Percentiles rank a stretch among this genome's conserved stretches.
Evolutionary conservation across 2,113 vertebrate species (phyloP).

Genomic region (Catharus bicknelli): DNA sequence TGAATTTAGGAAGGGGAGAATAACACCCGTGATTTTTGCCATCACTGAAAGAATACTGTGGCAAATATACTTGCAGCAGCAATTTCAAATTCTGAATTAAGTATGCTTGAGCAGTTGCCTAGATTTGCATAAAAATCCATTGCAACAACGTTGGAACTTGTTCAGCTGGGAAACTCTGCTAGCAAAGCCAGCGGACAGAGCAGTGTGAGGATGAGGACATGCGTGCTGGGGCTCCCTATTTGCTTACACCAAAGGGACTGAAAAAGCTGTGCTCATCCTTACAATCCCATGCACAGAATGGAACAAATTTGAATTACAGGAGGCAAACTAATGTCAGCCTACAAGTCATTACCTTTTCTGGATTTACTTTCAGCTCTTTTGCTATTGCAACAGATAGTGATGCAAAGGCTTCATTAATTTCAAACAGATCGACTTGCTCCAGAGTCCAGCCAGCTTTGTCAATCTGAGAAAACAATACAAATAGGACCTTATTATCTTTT

Average conservation of each 20-base stretch:
- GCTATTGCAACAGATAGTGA: conserved; percentile 81
- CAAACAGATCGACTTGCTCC: conserved; percentile 89
- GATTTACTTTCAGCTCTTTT: conserved; percentile 87
- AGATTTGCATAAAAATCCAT: no score
- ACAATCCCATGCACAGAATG: background rate
- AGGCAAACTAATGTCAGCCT: background rate
- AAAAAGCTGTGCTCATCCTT: background rate
- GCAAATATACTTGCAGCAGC: fast-evolving
- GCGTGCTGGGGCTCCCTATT: fast-evolving
- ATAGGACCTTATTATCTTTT: background rate
- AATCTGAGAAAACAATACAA: conserved; percentile 69
- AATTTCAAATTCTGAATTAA: background rate
- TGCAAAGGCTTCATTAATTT: conserved; percentile 97
- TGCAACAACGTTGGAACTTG: fast-evolving
- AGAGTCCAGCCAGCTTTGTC: conserved; percentile 91
- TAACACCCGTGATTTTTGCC: fast-evolving
- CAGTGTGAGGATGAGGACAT: background rate
- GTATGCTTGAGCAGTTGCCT: background rate
- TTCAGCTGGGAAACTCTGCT: background rate
- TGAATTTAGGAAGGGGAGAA: background rate
- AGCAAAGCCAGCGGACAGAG: fast-evolving
- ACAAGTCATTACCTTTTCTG: conserved; percentile 82
- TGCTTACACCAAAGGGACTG: fast-evolving
- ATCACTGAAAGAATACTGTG: background rate
- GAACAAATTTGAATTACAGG: background rate